Evolutionary conservation across 2,888 invertebrate species (phyloP).

Genomic region (Lycocerus yunnanus): DNA sequence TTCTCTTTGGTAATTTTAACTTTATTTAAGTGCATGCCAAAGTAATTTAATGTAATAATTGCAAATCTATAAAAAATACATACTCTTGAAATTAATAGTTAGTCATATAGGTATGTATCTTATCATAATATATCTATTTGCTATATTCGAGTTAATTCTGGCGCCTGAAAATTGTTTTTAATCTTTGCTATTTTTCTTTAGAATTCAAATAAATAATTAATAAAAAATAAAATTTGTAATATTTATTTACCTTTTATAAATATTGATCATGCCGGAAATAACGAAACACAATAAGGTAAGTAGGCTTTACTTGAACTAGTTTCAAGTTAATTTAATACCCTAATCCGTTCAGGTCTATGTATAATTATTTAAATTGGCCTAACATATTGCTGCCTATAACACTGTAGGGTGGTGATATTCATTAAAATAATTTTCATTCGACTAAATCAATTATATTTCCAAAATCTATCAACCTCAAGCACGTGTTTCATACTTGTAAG

Average conservation of each 20-base stretch:
- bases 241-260: not conserved
- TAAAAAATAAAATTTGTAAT: not conserved
- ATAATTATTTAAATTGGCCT: too few relatives aligned
- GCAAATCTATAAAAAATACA: not conserved
- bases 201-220: not conserved
- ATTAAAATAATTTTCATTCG: too few relatives aligned
- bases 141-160: not conserved
- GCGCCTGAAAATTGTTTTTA: not conserved
- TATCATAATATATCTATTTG: not conserved
- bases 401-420: too few relatives aligned
- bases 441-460: too few relatives aligned
- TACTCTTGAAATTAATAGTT: not conserved
- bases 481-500: not conserved
- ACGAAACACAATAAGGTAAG: not conserved
- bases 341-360: too few relatives aligned
- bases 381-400: too few relatives aligned
- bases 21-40: too few relatives aligned
- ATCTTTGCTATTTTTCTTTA: not conserved
- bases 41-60: not conserved
- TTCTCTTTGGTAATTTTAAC: not conserved
- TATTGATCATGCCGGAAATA: not conserved
- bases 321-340: not conserved
- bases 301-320: not conserved
- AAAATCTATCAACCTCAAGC: not conserved
- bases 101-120: not conserved